Evolutionary conservation across 2,888 invertebrate genomes (phyloP).

Genomic region (Desoria tigrina): DNA sequence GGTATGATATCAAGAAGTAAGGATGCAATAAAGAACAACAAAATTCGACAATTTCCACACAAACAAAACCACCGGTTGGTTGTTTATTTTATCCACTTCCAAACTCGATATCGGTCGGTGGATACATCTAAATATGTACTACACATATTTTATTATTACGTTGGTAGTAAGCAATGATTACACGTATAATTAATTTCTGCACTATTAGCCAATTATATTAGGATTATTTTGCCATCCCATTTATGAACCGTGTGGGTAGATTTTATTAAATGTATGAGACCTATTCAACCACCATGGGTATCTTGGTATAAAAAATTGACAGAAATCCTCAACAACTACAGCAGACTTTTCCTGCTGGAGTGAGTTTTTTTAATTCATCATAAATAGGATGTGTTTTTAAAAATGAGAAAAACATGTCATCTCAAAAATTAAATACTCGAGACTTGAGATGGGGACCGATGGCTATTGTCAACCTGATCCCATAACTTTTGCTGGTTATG

Average conservation of each 20-base stretch:
- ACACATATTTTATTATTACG: too few species aligned
- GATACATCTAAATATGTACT: too few species aligned
- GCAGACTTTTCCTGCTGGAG: neutral
- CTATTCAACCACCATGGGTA: constrained; percentile 14
- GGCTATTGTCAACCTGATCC: neutral
- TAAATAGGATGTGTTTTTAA: neutral
- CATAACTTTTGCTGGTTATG: neutral
- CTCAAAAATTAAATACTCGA: constrained; percentile 24
- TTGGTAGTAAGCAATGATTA: too few species aligned
- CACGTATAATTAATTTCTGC: constrained; percentile 4
- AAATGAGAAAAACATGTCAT: constrained; percentile 18
- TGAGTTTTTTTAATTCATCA: constrained; percentile 4
- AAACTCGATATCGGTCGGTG: constrained; percentile 6
- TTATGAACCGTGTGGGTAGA: constrained; percentile 26
- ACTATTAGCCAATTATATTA: constrained; percentile 25
- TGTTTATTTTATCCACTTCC: constrained; percentile 14
- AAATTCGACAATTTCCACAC: constrained; percentile 6
- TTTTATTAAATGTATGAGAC: constrained; percentile 15
- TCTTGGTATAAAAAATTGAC: constrained; percentile 18
- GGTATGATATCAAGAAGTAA: too few species aligned
- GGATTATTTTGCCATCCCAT: constrained; percentile 49
- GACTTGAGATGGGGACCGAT: constrained; percentile 30
- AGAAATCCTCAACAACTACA: neutral
- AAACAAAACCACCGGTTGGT: constrained; percentile 1
- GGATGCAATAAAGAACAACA: too few species aligned